phyloP scores from a whole-genome alignment of 2,797 vertebrate genomes.

The Pelochelys cantorii region DNA sequence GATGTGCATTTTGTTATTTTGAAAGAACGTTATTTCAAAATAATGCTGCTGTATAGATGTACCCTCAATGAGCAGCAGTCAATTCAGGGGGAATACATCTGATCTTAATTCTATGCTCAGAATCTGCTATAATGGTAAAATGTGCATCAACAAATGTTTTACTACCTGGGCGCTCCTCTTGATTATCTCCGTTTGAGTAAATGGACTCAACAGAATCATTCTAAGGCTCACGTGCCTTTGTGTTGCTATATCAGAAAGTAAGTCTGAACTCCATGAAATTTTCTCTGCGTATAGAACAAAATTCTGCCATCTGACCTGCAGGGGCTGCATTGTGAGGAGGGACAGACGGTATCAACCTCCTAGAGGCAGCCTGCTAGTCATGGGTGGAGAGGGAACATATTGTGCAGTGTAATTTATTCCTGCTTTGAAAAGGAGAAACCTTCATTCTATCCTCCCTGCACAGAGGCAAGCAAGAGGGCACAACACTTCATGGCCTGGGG shows the following conservation, averaged over 20 bases:
- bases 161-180: not conserved
- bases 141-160: not conserved
- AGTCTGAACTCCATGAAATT: not conserved
- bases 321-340: not conserved
- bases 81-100: no score
- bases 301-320: not conserved
- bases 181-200: not conserved
- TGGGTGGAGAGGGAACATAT: not conserved
- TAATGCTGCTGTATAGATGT: no score
- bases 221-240: not conserved
- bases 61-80: no score
- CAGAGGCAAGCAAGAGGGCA: not conserved
- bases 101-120: no score
- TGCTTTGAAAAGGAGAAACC: not conserved
- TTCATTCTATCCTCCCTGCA: not conserved
- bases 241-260: not conserved
- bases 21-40: no score
- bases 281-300: not conserved
- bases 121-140: not conserved
- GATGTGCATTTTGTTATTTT: no score
- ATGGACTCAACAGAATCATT: not conserved
- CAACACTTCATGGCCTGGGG: not conserved
- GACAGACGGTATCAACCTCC: not conserved
- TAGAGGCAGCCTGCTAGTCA: not conserved
- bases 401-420: not conserved